These are phyloP conservation scores for Sebastes schlegelii DNA, from an alignment of 2,113 vertebrate genomes.

Conservation along the genomic window DNA sequence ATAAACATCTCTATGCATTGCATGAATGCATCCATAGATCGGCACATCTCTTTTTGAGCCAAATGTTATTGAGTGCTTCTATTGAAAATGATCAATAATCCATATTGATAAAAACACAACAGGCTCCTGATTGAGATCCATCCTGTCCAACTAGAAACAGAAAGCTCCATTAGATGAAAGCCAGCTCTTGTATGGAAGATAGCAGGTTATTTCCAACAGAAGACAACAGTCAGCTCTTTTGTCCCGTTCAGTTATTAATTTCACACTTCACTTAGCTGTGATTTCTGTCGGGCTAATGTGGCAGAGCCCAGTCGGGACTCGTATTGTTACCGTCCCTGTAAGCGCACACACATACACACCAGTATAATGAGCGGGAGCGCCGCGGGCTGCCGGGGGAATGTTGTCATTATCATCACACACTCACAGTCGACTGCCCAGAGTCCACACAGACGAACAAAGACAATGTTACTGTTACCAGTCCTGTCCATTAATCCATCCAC, in stretches of 20 bases:
- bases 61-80: background rate
- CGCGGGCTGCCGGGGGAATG: background rate
- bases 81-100: background rate
- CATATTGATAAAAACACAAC: background rate
- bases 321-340: background rate
- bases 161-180: background rate
- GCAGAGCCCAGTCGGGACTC: slow-evolving; percentile 12
- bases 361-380: slow-evolving; percentile 6
- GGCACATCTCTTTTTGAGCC: background rate
- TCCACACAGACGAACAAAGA: slow-evolving; percentile 1
- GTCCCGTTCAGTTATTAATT: slow-evolving; percentile 41
- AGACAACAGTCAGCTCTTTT: slow-evolving; percentile 40
- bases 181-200: background rate
- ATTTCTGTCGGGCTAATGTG: slow-evolving; percentile 44
- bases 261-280: slow-evolving; percentile 51
- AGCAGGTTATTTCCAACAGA: background rate
- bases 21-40: no score
- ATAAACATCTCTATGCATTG: no score
- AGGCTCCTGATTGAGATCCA: background rate
- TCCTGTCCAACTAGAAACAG: background rate
- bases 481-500: background rate
- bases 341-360: background rate
- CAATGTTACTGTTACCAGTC: accelerated
- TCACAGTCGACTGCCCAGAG: background rate
- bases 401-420: slow-evolving; percentile 7